Evolutionary conservation across 2,797 vertebrate genomes (phyloP), one percentile per base, ranked within the genome.

Genomic region (Heterohyrax brucei): DNA sequence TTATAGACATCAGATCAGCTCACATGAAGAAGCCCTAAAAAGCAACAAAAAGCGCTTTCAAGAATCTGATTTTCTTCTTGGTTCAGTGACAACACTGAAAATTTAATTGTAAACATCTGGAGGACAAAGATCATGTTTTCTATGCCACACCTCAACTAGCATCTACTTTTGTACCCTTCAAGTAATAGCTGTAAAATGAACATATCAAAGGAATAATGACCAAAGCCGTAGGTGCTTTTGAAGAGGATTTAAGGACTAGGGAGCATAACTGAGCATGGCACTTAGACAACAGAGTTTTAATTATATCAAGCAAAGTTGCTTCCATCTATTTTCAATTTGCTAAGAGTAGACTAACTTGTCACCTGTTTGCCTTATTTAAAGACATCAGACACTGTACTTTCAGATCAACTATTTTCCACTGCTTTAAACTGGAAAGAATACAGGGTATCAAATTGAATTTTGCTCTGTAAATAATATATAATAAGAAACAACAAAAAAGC

Each of bases 1-100:
- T 94, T 26, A 76, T 24, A 62, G 44, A 22, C 39, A 92, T 89
- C 50, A 84, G 83, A 91, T 92, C 46, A 97, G 24, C 24, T 80
- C 44, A 81, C 3, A 68, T 53, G 48, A 88, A 90, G 21, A 93
- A 87, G 13, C 1, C 66, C 24, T 91, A 24, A 64, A 76, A 22
- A 77, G 19, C 3, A 3, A 70, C 14, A 77, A 79, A 84, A 28
- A 90, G 3, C 1, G 91, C 21, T 82, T 87, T 6, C 10, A 94
- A 73, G 2, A 33, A 95, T 64, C 70, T 83, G 56, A 87, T 18
- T 95, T 94, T 89, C 46, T 83, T 90, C 66, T 86, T 92, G 33
- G 61, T 66, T 12, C 8, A 89, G 88, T 26, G 26, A 86, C 5
- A 56, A 24, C 33, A 89, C 8, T 87, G 56, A 96, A 84, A 95